Evolutionary conservation across 2,888 invertebrate genomes (phyloP), one percentile per base, ranked within the genome.

Genomic region (Zonitis immaculata): DNA sequence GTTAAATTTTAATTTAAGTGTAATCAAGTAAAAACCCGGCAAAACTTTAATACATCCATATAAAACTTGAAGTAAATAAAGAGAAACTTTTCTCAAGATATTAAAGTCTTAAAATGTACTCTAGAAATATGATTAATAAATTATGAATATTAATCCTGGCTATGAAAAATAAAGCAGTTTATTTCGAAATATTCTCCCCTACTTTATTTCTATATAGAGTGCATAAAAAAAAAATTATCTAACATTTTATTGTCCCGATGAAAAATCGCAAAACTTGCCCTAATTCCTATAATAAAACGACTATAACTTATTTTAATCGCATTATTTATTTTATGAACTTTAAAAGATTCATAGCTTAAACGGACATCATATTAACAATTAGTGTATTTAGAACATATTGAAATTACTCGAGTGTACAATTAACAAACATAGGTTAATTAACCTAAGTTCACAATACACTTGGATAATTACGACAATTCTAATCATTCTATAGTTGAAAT

Each of bases 101-200:
- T 54, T 54, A 54, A 54, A 54, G 60, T 58, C 58, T 58, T 60
- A 56, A 57, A 52, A 53, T 52, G 57, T 60, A 58, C 57, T 58
- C 58, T 56, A 57, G 52, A 55, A 60, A 60, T 60, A 58, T 58
- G 60, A 58, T 60, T 58, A 58, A 60, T 60, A 58, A 60, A 60
- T 60, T 60, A 60, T 58, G 52, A 58, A 56, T 56, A 58, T 58
- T 60, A 60, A 58, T 58, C 56, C 56, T 47, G 49, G 54, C 59
- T 55, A 56, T 60, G 59, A 60, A 58, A 60, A 60, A 60, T 60
- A 59, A 59, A 59, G 57, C 59, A 51, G 55, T 59, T 57, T 55
- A 52, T 59, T 54, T 59, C 57, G 52, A 59, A 57, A 54, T 42
- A 52, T 52, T 54, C 43, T 42, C 49, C 50, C 51, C 18, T 18